Percentiles rank a stretch among this genome's conserved stretches.
phyloP scores from a whole-genome alignment of 1,140 invertebrate species.

The Dreissena rostriformis region DNA sequence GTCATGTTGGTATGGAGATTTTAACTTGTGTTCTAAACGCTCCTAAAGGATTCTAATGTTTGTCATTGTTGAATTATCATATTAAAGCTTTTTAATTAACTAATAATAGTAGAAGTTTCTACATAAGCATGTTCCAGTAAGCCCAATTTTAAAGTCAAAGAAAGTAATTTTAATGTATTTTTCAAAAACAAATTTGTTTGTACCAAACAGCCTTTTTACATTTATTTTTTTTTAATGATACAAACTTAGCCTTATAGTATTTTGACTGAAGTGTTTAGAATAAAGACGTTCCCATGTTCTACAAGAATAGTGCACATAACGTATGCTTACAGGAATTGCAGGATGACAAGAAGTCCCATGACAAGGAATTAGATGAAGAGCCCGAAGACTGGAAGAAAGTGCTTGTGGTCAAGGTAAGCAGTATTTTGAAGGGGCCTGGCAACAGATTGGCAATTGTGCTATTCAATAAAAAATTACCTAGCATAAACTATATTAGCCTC shows the following conservation, averaged over 20 bases:
- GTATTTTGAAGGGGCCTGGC: background rate
- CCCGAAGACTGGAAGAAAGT: conserved; percentile 38
- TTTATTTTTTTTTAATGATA: background rate
- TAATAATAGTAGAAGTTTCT: background rate
- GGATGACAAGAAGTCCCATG: conserved; percentile 12
- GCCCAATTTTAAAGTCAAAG: background rate
- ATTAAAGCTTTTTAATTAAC: background rate
- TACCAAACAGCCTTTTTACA: background rate
- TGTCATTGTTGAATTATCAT: background rate
- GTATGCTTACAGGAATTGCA: conserved; percentile 21
- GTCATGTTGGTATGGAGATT: conserved; percentile 17
- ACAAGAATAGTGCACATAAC: background rate
- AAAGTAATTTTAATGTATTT: background rate
- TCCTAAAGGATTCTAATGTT: background rate
- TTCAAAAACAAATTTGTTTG: background rate
- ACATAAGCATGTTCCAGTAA: background rate
- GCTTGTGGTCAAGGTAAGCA: conserved; percentile 23
- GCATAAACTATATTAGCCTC: too few relatives aligned
- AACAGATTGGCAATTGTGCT: background rate
- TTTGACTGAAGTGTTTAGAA: background rate
- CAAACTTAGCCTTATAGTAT: background rate
- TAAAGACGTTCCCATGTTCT: background rate
- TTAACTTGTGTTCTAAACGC: background rate
- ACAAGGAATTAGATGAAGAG: conserved; percentile 23
- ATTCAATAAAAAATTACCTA: background rate